These are phyloP conservation scores for Zelleria hepariella DNA, from an alignment of 2,888 invertebrate species.

Conservation along the genomic window DNA sequence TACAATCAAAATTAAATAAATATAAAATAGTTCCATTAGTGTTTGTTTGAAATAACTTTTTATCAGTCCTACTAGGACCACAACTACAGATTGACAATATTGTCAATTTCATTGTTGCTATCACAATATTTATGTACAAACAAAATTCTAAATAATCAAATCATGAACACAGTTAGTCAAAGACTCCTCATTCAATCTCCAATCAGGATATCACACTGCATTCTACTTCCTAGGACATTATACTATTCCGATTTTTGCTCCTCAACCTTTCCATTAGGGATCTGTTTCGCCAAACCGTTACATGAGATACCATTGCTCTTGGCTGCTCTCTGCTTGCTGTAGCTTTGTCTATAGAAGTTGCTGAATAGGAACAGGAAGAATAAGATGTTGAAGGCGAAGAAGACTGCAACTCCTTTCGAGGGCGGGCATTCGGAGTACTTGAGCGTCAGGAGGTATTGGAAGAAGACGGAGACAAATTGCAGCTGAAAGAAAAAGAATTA, in stretches of 20 bases:
- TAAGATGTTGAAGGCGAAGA: slow-evolving; percentile 68
- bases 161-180: too few relatives aligned
- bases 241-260: neutral
- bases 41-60: too few relatives aligned
- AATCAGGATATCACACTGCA: neutral
- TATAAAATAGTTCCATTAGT: too few relatives aligned
- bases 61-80: too few relatives aligned
- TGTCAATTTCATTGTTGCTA: too few relatives aligned
- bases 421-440: slow-evolving; percentile 73
- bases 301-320: neutral
- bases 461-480: slow-evolving; percentile 75
- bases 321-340: slow-evolving; percentile 24
- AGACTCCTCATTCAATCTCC: neutral
- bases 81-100: too few relatives aligned
- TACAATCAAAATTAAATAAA: too few relatives aligned
- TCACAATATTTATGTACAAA: too few relatives aligned
- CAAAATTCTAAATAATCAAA: too few relatives aligned
- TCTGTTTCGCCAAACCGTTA: neutral
- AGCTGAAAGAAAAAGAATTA: slow-evolving; percentile 48
- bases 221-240: neutral
- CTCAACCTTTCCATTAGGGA: neutral
- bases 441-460: slow-evolving; percentile 64
- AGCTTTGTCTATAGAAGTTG: slow-evolving; percentile 73
- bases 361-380: slow-evolving; percentile 75
- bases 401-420: slow-evolving; percentile 66